Base-by-base conservation (phyloP, 2,113 vertebrate species). In the Myotis yumanensis region DNA sequence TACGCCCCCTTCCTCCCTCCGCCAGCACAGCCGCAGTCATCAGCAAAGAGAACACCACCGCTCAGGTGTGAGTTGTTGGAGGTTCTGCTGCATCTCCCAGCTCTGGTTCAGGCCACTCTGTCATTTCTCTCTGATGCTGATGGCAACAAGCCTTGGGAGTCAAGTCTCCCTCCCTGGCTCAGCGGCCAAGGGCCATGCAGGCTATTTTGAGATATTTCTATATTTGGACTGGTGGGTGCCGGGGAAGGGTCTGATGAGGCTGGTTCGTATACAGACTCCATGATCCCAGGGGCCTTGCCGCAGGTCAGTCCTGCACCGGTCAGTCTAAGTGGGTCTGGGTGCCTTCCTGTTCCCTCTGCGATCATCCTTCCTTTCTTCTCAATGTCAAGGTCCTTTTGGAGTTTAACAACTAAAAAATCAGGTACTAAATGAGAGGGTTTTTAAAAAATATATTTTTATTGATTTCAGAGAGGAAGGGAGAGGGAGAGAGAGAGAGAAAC, bases 51-150 rank as follows among this genome's bases (percentile, higher is more conserved):
- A 93, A n/a, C 5, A 15, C 40, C 80, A 59, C 62, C 66, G 7
- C 81, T 93, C 59, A 81, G 30, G 57, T 68, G 11, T n/a, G 57
- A 90, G 51, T 35, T 52, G 30, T 54, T 76, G 6, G 35, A 46
- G 76, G 57, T 40, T 35, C 57, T 69, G 7, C 35, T 79, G 80
- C 32, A 18, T 89, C 54, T 57, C 73, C 32, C 57, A 89, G 66
- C 30, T 62, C n/a, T 87, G 88, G 5, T 76, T 80, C 11, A 57
- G 69, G 57, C 66, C 15, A 83, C 84, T 86, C 89, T 71, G 87
- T 90, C 57, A 93, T 93, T 84, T 93, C 46, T 30, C 52, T 93
- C 80, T 57, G 51, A 75, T 16, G 43, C 43, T 76, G 77, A 94
- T 66, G 82, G 72, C 86, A 95, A 90, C n/a, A 84, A 72, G 46